These are phyloP conservation scores for Macroramphosus scolopax DNA, from an alignment of 2,797 vertebrate species.

Conservation along the genomic window DNA sequence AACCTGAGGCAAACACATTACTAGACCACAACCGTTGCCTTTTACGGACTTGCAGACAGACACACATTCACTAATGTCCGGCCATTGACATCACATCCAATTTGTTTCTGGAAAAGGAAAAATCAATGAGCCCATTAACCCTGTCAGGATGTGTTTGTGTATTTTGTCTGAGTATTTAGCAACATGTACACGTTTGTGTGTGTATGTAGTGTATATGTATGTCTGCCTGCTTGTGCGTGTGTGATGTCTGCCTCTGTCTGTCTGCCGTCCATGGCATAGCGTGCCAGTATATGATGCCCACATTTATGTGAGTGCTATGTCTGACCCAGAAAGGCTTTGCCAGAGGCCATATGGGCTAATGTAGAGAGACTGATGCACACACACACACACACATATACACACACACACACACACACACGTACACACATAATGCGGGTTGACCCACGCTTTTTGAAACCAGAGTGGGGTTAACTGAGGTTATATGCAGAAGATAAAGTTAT, in stretches of 20 bases:
- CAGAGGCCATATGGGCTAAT: conserved; percentile 54
- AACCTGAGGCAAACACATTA: conserved; percentile 5
- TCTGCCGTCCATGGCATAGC: conserved; percentile 36
- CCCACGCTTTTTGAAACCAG: conserved; percentile 33
- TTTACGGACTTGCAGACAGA: conserved; percentile 12
- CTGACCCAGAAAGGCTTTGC: conserved; percentile 72
- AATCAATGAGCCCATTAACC: conserved; percentile 55
- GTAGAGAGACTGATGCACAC: conserved; percentile 41
- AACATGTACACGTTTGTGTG: conserved; percentile 9
- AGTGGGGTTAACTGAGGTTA: conserved; percentile 29
- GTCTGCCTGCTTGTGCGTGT: conserved; percentile 5
- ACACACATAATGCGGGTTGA: conserved; percentile 30
- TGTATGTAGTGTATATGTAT: conserved; percentile 6
- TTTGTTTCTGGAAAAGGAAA: conserved; percentile 33
- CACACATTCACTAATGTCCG: conserved; percentile 12
- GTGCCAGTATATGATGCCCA: conserved; percentile 52
- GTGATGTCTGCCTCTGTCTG: conserved; percentile 24
- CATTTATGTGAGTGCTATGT: conserved; percentile 56
- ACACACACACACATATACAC: conserved; percentile 28
- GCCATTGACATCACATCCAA: conserved; percentile 42
- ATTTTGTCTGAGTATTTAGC: conserved; percentile 5
- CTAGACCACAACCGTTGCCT: conserved; percentile 1
- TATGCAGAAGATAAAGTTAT: no score
- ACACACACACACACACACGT: conserved; percentile 23
- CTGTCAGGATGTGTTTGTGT: conserved; percentile 1